Percentiles rank a stretch among this genome's conserved stretches.
Evolutionary conservation across 2,113 vertebrate genomes (phyloP).

Genomic region (Ictidomys tridecemlineatus): DNA sequence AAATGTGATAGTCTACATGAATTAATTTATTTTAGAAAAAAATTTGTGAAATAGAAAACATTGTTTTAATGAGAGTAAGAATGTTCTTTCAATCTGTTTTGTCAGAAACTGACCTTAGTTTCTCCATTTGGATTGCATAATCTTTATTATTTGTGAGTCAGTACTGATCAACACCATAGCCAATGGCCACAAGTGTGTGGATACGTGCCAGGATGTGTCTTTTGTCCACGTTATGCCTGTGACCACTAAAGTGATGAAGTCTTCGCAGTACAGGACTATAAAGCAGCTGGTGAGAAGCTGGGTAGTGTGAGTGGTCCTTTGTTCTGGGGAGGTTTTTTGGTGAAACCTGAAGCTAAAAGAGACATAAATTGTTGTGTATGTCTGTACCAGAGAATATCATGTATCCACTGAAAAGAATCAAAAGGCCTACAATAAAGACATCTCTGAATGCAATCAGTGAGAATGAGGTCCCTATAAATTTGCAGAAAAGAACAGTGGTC

Average conservation of each 20-base stretch:
- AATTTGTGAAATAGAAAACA: background rate
- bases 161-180: background rate
- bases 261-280: background rate
- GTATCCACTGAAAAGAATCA: background rate
- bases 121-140: no score
- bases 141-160: background rate
- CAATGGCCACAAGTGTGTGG: background rate
- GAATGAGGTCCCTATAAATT: background rate
- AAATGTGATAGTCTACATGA: no score
- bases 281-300: no score
- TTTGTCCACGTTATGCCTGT: background rate
- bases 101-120: background rate
- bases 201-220: background rate
- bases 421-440: background rate
- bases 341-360: background rate
- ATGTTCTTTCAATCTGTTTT: background rate
- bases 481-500: background rate
- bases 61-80: background rate
- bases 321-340: background rate
- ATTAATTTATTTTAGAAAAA: background rate
- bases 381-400: background rate
- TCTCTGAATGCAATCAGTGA: background rate
- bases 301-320: background rate
- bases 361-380: background rate
- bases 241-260: background rate